phyloP scores from a whole-genome alignment of 2,888 invertebrate genomes.

The Polymixis lichenea region DNA sequence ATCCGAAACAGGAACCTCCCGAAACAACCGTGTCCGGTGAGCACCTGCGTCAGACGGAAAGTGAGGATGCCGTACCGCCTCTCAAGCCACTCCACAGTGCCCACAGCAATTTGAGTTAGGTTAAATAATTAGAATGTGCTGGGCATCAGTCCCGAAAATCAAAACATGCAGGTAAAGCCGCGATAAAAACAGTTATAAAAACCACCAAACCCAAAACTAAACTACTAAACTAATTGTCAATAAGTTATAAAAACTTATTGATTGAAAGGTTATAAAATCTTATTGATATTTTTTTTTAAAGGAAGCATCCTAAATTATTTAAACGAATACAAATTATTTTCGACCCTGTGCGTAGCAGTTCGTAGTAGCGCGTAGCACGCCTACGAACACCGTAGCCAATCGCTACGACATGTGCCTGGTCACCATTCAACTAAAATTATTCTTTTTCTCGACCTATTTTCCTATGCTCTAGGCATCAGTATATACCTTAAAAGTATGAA shows the following conservation, averaged over 20 bases:
- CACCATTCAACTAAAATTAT: not conserved
- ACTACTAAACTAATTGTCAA: not conserved
- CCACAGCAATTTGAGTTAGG: not conserved
- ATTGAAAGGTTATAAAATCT: too few relatives aligned
- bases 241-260: too few relatives aligned
- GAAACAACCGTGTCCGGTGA: too few relatives aligned
- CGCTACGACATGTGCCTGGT: constrained; percentile 25
- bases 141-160: not conserved
- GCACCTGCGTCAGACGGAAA: too few relatives aligned
- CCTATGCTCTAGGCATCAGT: too few relatives aligned
- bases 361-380: constrained; percentile 52
- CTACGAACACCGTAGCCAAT: constrained; percentile 47
- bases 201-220: not conserved
- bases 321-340: not conserved
- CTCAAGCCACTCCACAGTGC: too few relatives aligned
- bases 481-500: not conserved
- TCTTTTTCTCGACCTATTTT: not conserved
- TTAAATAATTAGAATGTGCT: not conserved
- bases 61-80: too few relatives aligned
- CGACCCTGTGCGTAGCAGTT: constrained; percentile 32
- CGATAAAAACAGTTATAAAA: not conserved
- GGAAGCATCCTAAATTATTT: not conserved
- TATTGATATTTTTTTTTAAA: not conserved
- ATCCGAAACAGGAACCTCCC: too few relatives aligned
- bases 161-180: not conserved